Base-by-base conservation (phyloP, 2,888 invertebrate species). In the Idaea biselata region DNA sequence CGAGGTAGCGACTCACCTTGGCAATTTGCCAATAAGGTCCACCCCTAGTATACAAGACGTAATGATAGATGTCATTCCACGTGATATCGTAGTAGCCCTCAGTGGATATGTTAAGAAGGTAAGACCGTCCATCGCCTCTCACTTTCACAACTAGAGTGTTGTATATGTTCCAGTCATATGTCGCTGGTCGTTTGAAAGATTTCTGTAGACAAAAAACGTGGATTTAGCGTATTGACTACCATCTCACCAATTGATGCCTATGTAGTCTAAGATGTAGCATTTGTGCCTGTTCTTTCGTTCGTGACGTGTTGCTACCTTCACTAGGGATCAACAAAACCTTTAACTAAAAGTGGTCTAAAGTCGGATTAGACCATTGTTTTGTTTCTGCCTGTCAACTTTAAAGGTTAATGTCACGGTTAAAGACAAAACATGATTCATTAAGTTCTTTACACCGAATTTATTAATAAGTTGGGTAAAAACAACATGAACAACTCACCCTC, bases 21-120 rank as follows among this genome's bases (percentile, higher is more conserved):
- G 96, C 95, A 67, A 95, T 90, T 92, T 99, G 99, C 99, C 99
- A 99, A 83, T 99, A 99, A 0, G 99, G 99, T 0, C 99, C 99
- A 55, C 99, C 99, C 87, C 99, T 94, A 0, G 99, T 99, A 81
- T 95, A 97, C 5, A 99, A 88, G 0, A 96, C 95, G 86, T 96
- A 99, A 76, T 96, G 95, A 83, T 96, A 98, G 16, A 96, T 93
- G 85, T 99, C 98, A 82, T 97, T 96, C 97, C 97, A 98, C n/a
- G 94, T 93, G 32, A 98, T 86, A 84, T 99, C 99, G 77, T 94
- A 96, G 73, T 94, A 94, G 1, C 96, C 97, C 75, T 95, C 95
- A 0, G 94, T 93, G 59, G 95, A 93, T 60, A 99, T 87, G 84
- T 97, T 97, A 32, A 99, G 83, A 72, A 97, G 88, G 86, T 99